Base-by-base conservation (phyloP, 2,797 vertebrate genomes). In the Masticophis lateralis region DNA sequence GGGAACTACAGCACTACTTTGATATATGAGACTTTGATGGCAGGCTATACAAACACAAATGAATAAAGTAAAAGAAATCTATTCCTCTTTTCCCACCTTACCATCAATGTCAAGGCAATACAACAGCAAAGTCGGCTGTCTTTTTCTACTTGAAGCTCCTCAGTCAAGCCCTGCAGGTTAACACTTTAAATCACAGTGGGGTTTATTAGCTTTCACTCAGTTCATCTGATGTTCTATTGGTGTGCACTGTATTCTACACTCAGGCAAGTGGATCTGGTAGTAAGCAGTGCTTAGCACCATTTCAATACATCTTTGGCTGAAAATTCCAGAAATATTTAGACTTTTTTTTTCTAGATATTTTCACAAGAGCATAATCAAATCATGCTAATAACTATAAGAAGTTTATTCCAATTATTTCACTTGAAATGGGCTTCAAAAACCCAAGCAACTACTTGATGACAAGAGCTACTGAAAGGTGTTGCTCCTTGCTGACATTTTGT, bases 11-110 rank as follows among this genome's bases (percentile, higher is more conserved):
- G 32, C 32, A 55, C 32, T 89, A 88, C 93, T 93, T 93, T 93
- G 93, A 91, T 93, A 91, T 89, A 89, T 69, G 83, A 47, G 66
- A 89, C 93, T 93, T 93, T 93, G 93, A 93, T 83, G 69, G 87
- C 86, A 89, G 69, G 90, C 93, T 91, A 91, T 88, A 91, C 92
- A 92, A 89, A 89, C 79, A 61, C 89, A 92, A 92, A 89, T 63
- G 93, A 93, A 91, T 63, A 89, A 69, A 93, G 57, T 91, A 63
- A 91, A 93, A 63, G 57, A 89, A 91, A 91, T 47, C 47, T 66
- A 89, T 86, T 59, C 87, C 32, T 91, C 69, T 89, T 91, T 51
- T 56, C 18, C 25, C 87, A 86, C 87, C 90, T 89, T 47, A 63
- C 69, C 18, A 93, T 88, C 63, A 55, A 66, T 91, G 66, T 91